Conservation (phyloP, 2,797 vertebrate species). For the Phataginus tricuspis region DNA sequence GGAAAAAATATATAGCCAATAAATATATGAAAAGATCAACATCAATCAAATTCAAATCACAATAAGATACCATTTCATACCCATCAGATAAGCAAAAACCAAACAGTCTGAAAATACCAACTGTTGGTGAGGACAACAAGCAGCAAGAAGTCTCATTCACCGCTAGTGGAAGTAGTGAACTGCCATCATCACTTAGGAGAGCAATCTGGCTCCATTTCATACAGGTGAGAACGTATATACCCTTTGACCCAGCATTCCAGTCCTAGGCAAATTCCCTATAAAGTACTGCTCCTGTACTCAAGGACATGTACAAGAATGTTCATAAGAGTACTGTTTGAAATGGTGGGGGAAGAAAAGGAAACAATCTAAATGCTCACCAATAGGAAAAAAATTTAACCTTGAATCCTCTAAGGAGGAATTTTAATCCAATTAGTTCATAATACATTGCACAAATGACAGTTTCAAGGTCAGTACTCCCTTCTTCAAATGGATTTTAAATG, state of each 20-base stretch:
- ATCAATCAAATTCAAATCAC: constrained; percentile 41
- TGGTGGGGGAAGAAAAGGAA: neutral
- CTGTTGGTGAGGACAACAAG: neutral
- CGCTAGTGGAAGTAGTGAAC: neutral
- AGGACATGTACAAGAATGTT: neutral
- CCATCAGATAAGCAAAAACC: neutral
- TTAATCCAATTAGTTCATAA: constrained; percentile 17
- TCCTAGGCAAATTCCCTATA: neutral
- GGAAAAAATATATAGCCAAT: neutral
- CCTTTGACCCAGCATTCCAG: neutral
- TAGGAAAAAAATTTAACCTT: neutral
- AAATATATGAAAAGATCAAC: neutral
- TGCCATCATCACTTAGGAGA: neutral
- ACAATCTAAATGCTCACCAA: neutral
- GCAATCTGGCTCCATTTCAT: neutral
- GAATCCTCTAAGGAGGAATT: neutral
- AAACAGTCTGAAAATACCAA: neutral
- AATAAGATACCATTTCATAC: neutral
- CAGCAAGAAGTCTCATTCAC: neutral
- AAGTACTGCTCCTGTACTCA: neutral
- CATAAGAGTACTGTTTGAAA: constrained; percentile 6
- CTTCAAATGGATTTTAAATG: neutral
- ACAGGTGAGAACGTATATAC: neutral
- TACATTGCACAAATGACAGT: neutral
- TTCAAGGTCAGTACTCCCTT: neutral